Percentiles rank a stretch among this genome's conserved stretches.
These are phyloP conservation scores for Drosophila paranaensis DNA, from an alignment of 2,888 invertebrate species.

Conservation along the genomic window DNA sequence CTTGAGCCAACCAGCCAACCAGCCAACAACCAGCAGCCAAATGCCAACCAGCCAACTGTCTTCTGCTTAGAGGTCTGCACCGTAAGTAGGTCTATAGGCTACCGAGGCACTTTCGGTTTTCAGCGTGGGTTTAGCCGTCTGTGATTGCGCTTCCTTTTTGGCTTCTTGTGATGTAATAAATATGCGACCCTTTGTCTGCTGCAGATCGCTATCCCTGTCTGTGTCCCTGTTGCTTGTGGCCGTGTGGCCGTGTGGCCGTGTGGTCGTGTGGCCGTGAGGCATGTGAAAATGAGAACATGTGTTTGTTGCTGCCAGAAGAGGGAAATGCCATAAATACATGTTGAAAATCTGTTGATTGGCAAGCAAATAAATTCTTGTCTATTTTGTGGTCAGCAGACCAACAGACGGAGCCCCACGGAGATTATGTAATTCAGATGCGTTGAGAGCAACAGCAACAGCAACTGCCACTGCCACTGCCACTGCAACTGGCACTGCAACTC, in stretches of 20 bases:
- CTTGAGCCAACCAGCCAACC: conserved; percentile 40
- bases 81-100: conserved; percentile 81
- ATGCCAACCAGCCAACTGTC: conserved; percentile 44
- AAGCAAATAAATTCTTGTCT: conserved; percentile 63
- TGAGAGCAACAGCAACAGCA: conserved; percentile 2
- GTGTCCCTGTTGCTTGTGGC: conserved; percentile 14
- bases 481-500: conserved; percentile 19
- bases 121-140: conserved; percentile 38
- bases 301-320: conserved; percentile 47
- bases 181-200: conserved; percentile 63
- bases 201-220: conserved; percentile 40
- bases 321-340: conserved; percentile 71
- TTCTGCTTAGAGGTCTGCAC: conserved; percentile 28
- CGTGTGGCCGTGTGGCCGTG: conserved; percentile 17
- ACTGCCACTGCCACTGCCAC: conserved; percentile 11
- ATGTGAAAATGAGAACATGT: conserved; percentile 76
- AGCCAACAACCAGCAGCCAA: no score
- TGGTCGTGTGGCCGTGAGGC: conserved; percentile 30
- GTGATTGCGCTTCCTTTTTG: conserved; percentile 57
- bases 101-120: conserved; percentile 75
- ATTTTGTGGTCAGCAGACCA: conserved; percentile 59
- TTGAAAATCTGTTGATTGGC: conserved; percentile 76
- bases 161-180: conserved; percentile 73
- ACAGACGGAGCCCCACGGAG: conserved; percentile 25
- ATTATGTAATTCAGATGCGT: conserved; percentile 66